These are phyloP conservation scores for Trialeurodes vaporariorum DNA, from an alignment of 1,140 invertebrate species.

Conservation along the genomic window DNA sequence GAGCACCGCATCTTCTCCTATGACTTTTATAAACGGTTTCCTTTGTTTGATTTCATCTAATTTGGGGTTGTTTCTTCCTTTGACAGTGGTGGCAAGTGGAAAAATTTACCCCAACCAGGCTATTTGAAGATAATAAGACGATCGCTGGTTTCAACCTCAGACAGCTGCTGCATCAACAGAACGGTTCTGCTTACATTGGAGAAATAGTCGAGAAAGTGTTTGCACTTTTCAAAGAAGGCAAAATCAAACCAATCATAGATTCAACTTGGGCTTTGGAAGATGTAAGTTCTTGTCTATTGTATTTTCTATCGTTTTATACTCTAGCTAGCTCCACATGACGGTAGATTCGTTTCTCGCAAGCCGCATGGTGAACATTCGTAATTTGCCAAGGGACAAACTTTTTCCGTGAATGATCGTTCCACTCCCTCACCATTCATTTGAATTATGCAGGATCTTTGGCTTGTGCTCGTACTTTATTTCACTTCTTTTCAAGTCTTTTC, in stretches of 20 bases:
- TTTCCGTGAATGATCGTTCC: no score
- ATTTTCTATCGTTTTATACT: no score
- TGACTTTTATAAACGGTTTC: no score
- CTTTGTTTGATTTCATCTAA: no score
- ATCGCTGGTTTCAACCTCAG: constrained; percentile 72
- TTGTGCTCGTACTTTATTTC: no score
- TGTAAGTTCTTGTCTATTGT: constrained; percentile 45
- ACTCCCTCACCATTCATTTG: no score
- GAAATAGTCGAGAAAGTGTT: constrained; percentile 58
- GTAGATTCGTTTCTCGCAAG: no score
- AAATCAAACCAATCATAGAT: constrained; percentile 70
- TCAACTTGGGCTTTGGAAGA: constrained; percentile 79
- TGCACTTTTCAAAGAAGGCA: constrained; percentile 57
- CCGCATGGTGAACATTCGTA: no score
- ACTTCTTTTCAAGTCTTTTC: no score
- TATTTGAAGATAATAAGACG: constrained; percentile 80
- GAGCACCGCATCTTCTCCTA: background rate
- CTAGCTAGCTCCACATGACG: no score
- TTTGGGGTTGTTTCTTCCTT: constrained; percentile 13
- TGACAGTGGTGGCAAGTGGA: constrained; percentile 83
- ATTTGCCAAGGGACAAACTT: no score
- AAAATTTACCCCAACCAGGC: constrained; percentile 73
- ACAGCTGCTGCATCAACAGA: constrained; percentile 69
- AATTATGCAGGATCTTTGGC: no score
- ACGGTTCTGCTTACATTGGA: constrained; percentile 54